These are phyloP conservation scores for Muscicapa striata DNA, from an alignment of 2,797 vertebrate genomes.

Conservation along the genomic window DNA sequence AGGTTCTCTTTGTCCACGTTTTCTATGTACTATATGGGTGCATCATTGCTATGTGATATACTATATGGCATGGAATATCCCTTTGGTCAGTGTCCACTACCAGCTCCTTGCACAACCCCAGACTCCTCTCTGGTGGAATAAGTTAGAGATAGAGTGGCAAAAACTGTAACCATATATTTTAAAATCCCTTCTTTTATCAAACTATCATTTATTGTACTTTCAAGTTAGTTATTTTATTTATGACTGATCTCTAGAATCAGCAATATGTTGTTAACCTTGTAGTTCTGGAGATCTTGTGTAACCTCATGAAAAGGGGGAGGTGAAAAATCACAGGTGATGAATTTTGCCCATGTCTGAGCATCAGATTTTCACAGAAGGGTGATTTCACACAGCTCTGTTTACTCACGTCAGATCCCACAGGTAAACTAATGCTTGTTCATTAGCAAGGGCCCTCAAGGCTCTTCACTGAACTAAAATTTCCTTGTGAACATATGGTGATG, in stretches of 20 bases:
- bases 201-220: neutral
- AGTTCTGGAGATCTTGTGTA: neutral
- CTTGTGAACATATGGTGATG: neutral
- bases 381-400: neutral
- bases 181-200: neutral
- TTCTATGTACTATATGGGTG: neutral
- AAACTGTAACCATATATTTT: neutral
- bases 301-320: neutral
- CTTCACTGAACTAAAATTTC: neutral
- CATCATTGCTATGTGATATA: neutral
- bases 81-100: neutral
- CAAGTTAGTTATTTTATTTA: neutral
- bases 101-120: neutral
- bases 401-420: neutral
- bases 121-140: neutral
- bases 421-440: neutral
- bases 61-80: neutral
- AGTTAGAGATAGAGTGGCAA: neutral
- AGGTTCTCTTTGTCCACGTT: rapidly evolving
- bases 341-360: neutral
- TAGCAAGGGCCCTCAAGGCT: neutral
- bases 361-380: neutral
- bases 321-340: neutral
- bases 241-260: neutral
- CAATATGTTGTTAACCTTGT: neutral